Evolutionary conservation across 1,140 invertebrate species (phyloP).

Genomic region (Batillaria attramentaria): DNA sequence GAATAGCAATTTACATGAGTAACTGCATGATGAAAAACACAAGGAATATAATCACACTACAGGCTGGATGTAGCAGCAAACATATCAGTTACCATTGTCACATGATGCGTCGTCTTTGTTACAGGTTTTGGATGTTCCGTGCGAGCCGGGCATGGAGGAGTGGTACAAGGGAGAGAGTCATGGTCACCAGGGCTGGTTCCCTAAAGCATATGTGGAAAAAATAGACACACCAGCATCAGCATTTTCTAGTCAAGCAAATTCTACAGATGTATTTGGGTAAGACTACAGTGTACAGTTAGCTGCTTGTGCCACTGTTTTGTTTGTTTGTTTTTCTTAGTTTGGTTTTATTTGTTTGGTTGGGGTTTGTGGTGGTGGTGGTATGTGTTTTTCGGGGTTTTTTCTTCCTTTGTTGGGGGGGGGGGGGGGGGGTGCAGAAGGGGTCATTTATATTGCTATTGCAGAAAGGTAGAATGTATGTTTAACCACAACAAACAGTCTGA

Average conservation of each 20-base stretch:
- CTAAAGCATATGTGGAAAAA: constrained; percentile 90
- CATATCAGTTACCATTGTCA: background rate
- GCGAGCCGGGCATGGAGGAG: constrained; percentile 82
- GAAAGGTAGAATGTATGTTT: too few species aligned
- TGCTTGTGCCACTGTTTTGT: constrained; percentile 20
- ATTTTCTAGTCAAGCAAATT: constrained; percentile 45
- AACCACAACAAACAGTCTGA: too few species aligned
- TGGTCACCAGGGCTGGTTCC: constrained; percentile 96
- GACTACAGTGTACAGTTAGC: background rate
- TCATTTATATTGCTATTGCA: too few species aligned
- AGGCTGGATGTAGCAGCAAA: background rate
- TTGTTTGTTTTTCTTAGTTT: too few species aligned
- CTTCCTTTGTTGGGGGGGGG: too few species aligned
- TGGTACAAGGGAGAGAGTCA: constrained; percentile 93
- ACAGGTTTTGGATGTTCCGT: constrained; percentile 85
- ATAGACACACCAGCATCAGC: constrained; percentile 45
- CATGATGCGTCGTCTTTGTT: constrained; percentile 10
- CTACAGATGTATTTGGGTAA: constrained; percentile 46
- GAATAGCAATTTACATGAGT: too few species aligned
- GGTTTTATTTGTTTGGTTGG: too few species aligned
- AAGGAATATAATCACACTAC: too few species aligned
- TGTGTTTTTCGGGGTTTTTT: too few species aligned
- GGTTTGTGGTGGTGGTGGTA: too few species aligned
- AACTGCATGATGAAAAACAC: too few species aligned
- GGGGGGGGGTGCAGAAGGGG: too few species aligned